Base-by-base conservation (phyloP, 2,797 vertebrate genomes). In the Hyperoplus lanceolatus region DNA sequence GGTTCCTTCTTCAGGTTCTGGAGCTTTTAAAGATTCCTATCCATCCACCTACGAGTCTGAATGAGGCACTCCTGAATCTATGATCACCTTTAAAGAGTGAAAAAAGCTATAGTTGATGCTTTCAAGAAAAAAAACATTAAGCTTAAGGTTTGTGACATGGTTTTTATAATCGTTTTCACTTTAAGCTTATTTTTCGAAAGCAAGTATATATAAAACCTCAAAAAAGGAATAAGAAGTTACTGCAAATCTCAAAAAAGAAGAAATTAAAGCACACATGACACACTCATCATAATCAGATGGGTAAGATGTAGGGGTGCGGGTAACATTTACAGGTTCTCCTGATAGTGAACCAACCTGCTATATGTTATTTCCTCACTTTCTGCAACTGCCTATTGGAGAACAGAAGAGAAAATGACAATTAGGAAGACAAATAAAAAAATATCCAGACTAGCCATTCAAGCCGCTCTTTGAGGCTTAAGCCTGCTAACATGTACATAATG, bases 381-480 rank as follows among this genome's bases (percentile, higher is more conserved):
- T 54, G 11, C 14, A n/a, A 45, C 77, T 87, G 66, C 41, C 72
- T 85, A 63, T 16, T 45, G 13, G 6, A 46, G 15, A 81, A 62
- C 9, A 75, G 3, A 69, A 71, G 5, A 0, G 60, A 70, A 54
- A 18, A 29, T 48, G 3, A 66, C 6, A 1, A 10, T 57, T 46
- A 73, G 43, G 7, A 3, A 43, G 12, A 7, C 53, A 13, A 2
- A 4, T 9, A 3, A 61, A 69, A 8, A n/a, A 42, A 14, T 16
- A 48, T 36, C 15, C n/a, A 54, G 4, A 36, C 13, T 4, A 48
- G 11, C 43, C 18, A 62, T 21, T 14, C 4, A 14, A 43, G n/a
- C 64, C 21, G 49, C 50, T 43, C 39, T 41, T 18, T 50, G 36
- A 12, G 5, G 16, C 57, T 49, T 58, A 5, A 58, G 42, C 29